Base-by-base conservation (phyloP, 2,113 vertebrate genomes). In the Pomatostomus ruficeps region DNA sequence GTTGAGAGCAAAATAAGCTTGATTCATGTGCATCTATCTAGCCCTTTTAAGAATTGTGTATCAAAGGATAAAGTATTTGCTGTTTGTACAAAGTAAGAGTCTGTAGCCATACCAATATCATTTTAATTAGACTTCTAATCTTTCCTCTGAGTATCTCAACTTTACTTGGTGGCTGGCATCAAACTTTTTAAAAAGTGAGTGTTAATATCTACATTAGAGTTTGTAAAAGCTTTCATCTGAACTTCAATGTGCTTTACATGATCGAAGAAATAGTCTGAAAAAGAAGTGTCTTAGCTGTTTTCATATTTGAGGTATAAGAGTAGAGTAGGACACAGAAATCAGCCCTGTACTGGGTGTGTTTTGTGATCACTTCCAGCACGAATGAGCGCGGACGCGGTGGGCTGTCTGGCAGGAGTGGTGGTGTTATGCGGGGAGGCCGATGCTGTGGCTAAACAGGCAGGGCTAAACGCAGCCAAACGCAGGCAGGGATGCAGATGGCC, bases 401-500 rank as follows among this genome's bases (percentile, higher is more conserved):
- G 76, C 14, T 73, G 59, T 81, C 73, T 93, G 90, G 71, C 76
- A 89, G 88, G 94, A 75, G 45, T 12, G 61, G 83, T 70, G 81
- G 74, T 42, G 2, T 96, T 91, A 85, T 38, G 36, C 91, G 93
- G 87, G 73, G 38, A 93, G 93, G 88, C 92, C 85, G 90, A 87
- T 85, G 62, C 17, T 57, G 3, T 74, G 54, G 92, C 92, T 95
- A 95, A 96, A 96, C 91, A 94, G 85, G 67, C 77, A 78, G 82
- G 45, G 59, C 18, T 43, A 80, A 85, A 76, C 31, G 78, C 40
- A 83, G 88, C 96, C 94, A 87, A n/a, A 72, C 2, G 1, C 83
- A 89, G 93, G 55, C 86, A 52, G 85, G 90, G 83, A 89, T 97
- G 92, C 96, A 97, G 97, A 97, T 97, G 96, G 96, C 96, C 88